Percentiles rank a stretch among this genome's conserved stretches.
Evolutionary conservation across 92 coral and sea anemone genomes (phyloP).

Genomic region (Bergia sp.): DNA sequence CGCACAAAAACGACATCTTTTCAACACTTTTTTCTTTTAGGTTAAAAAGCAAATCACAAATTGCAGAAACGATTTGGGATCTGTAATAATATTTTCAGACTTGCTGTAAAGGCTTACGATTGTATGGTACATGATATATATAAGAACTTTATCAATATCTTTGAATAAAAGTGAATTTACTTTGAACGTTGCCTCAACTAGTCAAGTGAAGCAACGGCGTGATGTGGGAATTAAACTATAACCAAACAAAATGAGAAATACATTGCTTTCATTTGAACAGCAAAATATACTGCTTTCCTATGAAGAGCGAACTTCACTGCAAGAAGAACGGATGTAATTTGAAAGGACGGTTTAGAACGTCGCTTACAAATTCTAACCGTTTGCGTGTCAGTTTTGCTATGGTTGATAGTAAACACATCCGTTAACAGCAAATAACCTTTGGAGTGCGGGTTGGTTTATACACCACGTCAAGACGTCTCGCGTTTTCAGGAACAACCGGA

Average conservation of each 20-base stretch:
- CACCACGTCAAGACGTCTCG: constrained; percentile 1
- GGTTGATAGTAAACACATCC: neutral
- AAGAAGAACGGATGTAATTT: neutral
- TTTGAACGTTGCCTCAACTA: neutral
- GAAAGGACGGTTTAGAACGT: neutral
- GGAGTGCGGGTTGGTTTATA: neutral
- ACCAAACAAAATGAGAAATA: neutral
- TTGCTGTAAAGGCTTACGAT: no score
- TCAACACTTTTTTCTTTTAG: neutral
- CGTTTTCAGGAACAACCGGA: neutral
- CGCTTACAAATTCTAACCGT: neutral
- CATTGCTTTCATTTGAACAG: neutral
- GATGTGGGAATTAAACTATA: neutral
- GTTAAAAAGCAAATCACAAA: neutral
- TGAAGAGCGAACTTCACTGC: neutral
- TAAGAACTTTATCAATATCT: neutral
- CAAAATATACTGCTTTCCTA: neutral
- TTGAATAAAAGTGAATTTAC: neutral
- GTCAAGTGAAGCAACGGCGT: neutral
- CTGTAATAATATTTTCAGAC: neutral
- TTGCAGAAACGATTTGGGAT: neutral
- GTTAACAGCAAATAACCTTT: neutral
- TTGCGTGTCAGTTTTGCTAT: neutral
- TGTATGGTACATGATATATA: neutral
- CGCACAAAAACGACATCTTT: neutral